Evolutionary conservation across 1,140 invertebrate genomes (phyloP).

Genomic region (Apis mellifera): Amel_HAv3.1 CM009941.2:2835501-2836000

Average conservation of each 20-base stretch:
- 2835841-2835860: slow-evolving; percentile 14
- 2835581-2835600: neutral
- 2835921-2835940: neutral
- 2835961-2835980: neutral
- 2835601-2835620: neutral
- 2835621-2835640: neutral
- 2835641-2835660: too few relatives aligned
- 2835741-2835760: neutral
- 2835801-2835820: slow-evolving; percentile 24
- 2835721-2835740: neutral
- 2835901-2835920: neutral
- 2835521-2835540: neutral
- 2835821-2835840: slow-evolving; percentile 45
- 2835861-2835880: slow-evolving; percentile 3
- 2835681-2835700: neutral
- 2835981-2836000: neutral
- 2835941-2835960: neutral
- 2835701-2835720: neutral
- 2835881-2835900: neutral
- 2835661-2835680: neutral
- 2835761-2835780: slow-evolving; percentile 41
- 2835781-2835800: slow-evolving; percentile 2
- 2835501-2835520: neutral
- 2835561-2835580: too few relatives aligned
- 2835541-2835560: neutral